Conservation (phyloP, 1,140 invertebrate genomes). For the Atopsyche davidsoni region DNA sequence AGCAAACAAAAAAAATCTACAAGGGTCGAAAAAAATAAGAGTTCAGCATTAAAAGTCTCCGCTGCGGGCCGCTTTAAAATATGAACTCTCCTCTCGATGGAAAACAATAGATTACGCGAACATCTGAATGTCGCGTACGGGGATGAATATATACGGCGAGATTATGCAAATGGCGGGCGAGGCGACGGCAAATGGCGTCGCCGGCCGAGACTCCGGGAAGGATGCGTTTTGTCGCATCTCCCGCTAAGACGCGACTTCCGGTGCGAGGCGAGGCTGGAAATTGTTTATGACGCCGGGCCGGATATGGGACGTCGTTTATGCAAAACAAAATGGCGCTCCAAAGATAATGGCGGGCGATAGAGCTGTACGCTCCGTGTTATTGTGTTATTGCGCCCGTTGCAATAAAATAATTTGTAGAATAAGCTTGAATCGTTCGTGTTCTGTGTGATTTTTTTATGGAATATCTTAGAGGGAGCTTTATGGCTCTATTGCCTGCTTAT, state of each 20-base stretch:
- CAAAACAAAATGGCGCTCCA: conserved; percentile 7
- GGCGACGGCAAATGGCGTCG: neutral
- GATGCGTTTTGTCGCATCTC: conserved; percentile 29
- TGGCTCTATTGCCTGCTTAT: too few relatives aligned
- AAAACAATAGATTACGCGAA: conserved; percentile 26
- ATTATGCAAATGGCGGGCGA: conserved; percentile 25
- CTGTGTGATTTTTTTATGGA: too few relatives aligned
- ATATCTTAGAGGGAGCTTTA: too few relatives aligned
- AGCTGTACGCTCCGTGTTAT: conserved; percentile 7
- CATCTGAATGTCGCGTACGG: conserved; percentile 17
- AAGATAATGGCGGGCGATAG: neutral
- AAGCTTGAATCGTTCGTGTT: too few relatives aligned
- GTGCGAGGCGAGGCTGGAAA: conserved; percentile 9
- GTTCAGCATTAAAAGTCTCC: too few relatives aligned
- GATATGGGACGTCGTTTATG: conserved; percentile 8
- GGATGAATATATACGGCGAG: conserved; percentile 25
- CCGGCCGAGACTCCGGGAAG: conserved; percentile 7
- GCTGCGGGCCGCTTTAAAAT: too few relatives aligned
- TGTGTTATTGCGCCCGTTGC: conserved; percentile 5
- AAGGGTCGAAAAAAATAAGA: too few relatives aligned
- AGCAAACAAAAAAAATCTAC: too few relatives aligned
- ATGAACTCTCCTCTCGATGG: conserved; percentile 18
- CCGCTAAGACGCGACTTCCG: conserved; percentile 7
- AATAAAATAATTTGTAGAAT: too few relatives aligned
- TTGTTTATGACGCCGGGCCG: conserved; percentile 1